A percentile compares a stretch with the other conserved stretches of the same genome.
Evolutionary conservation across 1,140 invertebrate genomes (phyloP).

Genomic region (Lamellibrachia luymesi): DNA sequence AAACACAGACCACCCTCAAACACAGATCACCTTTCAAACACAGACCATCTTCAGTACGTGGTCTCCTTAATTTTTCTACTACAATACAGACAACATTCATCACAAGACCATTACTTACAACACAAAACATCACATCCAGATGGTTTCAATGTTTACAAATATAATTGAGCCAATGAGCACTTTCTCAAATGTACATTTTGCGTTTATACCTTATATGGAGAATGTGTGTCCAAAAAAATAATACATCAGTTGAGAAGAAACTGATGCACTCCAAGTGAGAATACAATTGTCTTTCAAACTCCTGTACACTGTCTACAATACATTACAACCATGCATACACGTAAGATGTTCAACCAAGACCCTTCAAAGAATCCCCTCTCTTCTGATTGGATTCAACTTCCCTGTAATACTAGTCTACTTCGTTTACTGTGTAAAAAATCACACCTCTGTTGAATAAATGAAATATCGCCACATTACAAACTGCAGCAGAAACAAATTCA

Average conservation of each 20-base stretch:
- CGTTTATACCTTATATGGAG: too few relatives aligned
- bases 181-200: too few relatives aligned
- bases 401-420: neutral
- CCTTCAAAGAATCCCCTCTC: neutral
- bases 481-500: neutral
- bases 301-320: neutral
- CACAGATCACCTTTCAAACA: neutral
- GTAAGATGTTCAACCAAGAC: neutral
- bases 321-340: neutral
- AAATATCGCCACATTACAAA: neutral
- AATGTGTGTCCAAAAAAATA: too few relatives aligned
- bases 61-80: neutral
- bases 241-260: too few relatives aligned
- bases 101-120: neutral
- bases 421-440: neutral
- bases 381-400: neutral
- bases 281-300: too few relatives aligned
- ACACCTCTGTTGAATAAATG: neutral
- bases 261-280: too few relatives aligned
- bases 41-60: conserved; percentile 9
- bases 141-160: too few relatives aligned
- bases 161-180: too few relatives aligned
- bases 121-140: neutral
- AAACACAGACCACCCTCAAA: neutral
- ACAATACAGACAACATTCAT: neutral